These are phyloP conservation scores for Apodemia duryi DNA, from an alignment of 2,888 invertebrate species.

Conservation along the genomic window DNA sequence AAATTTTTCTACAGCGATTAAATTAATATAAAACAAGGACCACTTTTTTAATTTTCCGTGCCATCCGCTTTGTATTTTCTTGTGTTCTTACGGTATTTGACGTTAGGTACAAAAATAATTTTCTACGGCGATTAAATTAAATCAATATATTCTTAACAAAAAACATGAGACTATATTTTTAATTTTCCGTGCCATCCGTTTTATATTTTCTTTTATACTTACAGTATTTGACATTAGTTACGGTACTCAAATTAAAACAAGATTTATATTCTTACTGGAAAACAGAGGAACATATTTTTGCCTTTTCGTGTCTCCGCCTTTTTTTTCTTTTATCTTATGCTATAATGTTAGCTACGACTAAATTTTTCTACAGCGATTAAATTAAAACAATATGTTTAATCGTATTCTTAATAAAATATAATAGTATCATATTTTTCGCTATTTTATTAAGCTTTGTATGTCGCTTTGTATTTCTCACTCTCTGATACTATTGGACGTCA, in stretches of 20 bases:
- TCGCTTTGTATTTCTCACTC: no score
- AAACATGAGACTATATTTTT: slow-evolving; percentile 55
- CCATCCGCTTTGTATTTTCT: no score
- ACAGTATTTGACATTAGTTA: not conserved
- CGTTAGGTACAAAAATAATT: not conserved
- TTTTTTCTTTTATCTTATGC: no score
- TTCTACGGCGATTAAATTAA: not conserved
- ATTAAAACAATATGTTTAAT: not conserved
- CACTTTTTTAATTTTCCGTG: no score
- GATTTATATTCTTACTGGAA: no score
- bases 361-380: slow-evolving; percentile 11
- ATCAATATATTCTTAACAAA: slow-evolving; percentile 48
- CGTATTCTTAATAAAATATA: no score
- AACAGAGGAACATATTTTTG: no score
- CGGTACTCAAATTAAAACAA: no score
- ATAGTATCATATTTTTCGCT: no score
- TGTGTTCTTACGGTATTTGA: slow-evolving; percentile 21
- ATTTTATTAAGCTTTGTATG: no score
- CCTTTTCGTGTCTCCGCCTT: no score
- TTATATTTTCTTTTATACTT: slow-evolving; percentile 36
- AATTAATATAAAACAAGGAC: not conserved
- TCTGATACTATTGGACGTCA: no score
- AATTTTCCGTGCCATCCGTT: slow-evolving; percentile 49
- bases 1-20: slow-evolving; percentile 17
- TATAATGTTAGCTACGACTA: not conserved